Conservation (phyloP, 2,797 vertebrate genomes). For the Bufotes viridis region DNA sequence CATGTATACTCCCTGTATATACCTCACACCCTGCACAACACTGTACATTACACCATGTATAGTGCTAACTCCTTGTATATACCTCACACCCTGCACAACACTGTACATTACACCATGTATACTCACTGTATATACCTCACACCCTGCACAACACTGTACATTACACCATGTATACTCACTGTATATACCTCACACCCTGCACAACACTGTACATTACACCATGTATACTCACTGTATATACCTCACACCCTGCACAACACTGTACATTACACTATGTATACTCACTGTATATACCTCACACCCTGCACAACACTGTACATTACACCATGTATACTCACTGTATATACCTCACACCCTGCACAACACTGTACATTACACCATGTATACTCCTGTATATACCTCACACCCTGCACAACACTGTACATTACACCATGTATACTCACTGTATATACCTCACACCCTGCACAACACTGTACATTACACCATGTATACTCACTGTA, state of each 20-base stretch:
- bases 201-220: neutral
- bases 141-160: neutral
- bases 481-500: too few species aligned
- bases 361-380: too few species aligned
- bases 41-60: neutral
- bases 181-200: neutral
- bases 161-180: neutral
- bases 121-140: neutral
- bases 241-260: too few species aligned
- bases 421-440: too few species aligned
- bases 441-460: too few species aligned
- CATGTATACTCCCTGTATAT: neutral
- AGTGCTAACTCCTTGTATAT: neutral
- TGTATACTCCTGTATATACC: too few species aligned
- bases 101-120: neutral
- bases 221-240: neutral
- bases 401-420: too few species aligned
- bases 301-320: too few species aligned
- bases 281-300: too few species aligned
- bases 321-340: neutral
- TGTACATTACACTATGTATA: too few species aligned
- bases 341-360: too few species aligned
- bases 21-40: neutral
- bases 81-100: neutral
- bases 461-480: too few species aligned